These are phyloP conservation scores for Dromiciops gliroides DNA, from an alignment of 2,113 vertebrate species.

Conservation along the genomic window DNA sequence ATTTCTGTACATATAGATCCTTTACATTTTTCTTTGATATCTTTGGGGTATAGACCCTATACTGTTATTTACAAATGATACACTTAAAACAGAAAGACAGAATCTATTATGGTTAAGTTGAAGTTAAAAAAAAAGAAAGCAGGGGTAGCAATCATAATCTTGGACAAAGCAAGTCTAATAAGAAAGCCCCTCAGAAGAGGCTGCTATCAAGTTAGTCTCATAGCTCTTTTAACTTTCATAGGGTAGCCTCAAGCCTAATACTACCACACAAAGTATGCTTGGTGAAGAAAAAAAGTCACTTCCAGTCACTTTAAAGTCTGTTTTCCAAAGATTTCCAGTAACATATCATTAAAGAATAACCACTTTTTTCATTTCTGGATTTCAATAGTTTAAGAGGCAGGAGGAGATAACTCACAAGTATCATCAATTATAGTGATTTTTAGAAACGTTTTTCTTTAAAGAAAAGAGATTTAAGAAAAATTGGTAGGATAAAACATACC, in stretches of 20 bases:
- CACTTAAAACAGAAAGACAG: too few species aligned
- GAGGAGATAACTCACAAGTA: slow-evolving; percentile 54
- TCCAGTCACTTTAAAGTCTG: background rate
- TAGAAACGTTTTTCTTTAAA: slow-evolving; percentile 56
- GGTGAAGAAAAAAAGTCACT: slow-evolving; percentile 4
- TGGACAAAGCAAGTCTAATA: too few species aligned
- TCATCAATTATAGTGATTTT: slow-evolving; percentile 11
- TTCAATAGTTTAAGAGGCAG: slow-evolving; percentile 15
- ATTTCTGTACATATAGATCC: too few species aligned
- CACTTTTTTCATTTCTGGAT: background rate
- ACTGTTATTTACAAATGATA: too few species aligned
- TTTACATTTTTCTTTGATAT: too few species aligned
- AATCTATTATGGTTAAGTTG: too few species aligned
- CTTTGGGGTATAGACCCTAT: too few species aligned
- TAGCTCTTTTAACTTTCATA: slow-evolving; percentile 43
- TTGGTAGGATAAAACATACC: slow-evolving; percentile 44
- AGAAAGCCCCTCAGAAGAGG: slow-evolving; percentile 60
- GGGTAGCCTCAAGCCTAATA: slow-evolving; percentile 8
- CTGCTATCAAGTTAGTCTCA: slow-evolving; percentile 63
- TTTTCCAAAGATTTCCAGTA: slow-evolving; percentile 20
- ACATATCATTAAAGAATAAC: background rate
- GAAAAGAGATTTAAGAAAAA: background rate
- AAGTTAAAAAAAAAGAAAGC: too few species aligned
- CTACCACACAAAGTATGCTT: background rate
- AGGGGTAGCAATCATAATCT: too few species aligned